These are phyloP conservation scores for Cyrtodaria siliqua DNA, from an alignment of 2,888 invertebrate genomes.

Conservation along the genomic window DNA sequence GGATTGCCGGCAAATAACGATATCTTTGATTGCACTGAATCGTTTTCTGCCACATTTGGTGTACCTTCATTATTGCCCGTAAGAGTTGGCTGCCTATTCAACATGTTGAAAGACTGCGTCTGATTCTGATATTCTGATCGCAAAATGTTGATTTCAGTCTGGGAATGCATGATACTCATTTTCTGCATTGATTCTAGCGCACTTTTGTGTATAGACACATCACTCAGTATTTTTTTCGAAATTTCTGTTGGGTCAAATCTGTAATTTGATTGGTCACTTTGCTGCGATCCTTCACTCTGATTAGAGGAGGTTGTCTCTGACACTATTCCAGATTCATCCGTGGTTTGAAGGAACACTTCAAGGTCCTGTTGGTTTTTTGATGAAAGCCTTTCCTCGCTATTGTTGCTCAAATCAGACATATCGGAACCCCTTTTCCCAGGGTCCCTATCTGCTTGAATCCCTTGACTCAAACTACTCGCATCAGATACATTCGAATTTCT, in stretches of 20 bases:
- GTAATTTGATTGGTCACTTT: conserved; percentile 58
- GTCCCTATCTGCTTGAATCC: conserved; percentile 57
- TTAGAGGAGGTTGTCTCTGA: conserved; percentile 72
- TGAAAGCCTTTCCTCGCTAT: conserved; percentile 52
- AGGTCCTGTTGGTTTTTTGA: conserved; percentile 53
- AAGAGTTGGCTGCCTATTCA: background rate
- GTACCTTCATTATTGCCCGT: background rate
- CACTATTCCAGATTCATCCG: conserved; percentile 70
- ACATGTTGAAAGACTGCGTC: background rate
- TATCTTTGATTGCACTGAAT: conserved; percentile 50
- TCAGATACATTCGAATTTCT: conserved; percentile 66
- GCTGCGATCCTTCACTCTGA: conserved; percentile 73
- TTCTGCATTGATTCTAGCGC: conserved; percentile 78
- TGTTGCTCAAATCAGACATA: conserved; percentile 60
- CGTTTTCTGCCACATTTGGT: background rate
- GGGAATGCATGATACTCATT: conserved; percentile 72
- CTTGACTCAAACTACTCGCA: conserved; percentile 67
- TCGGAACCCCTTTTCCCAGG: conserved; percentile 57
- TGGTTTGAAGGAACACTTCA: conserved; percentile 46
- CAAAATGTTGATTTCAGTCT: conserved; percentile 58
- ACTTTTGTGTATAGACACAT: conserved; percentile 75
- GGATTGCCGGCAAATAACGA: conserved; percentile 27
- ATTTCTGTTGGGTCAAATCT: conserved; percentile 74
- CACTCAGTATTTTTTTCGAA: conserved; percentile 78
- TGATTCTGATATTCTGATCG: conserved; percentile 57